Conservation (phyloP, 2,888 invertebrate species). For the Archaeoteleia sp. region DNA sequence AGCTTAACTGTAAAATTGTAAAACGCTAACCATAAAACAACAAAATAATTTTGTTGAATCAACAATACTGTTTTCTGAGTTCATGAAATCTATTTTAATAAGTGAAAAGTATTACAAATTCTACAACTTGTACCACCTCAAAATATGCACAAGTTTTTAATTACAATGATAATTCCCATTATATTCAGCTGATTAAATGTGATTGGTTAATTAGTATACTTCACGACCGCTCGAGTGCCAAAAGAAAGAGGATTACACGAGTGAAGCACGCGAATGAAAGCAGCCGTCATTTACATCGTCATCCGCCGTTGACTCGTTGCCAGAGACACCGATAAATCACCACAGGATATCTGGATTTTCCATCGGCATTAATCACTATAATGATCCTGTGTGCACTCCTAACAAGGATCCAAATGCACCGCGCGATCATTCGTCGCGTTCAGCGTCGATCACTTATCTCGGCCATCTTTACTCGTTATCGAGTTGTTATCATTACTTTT, state of each 20-base stretch:
- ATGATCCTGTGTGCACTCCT: constrained; percentile 66
- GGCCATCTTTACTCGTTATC: constrained; percentile 65
- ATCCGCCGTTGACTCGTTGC: constrained; percentile 63
- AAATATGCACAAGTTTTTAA: constrained; percentile 49
- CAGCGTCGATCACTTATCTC: constrained; percentile 62
- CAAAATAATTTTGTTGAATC: no score
- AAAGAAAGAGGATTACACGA: constrained; percentile 33
- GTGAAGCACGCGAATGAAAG: constrained; percentile 43
- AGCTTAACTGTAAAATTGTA: no score
- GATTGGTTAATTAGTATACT: constrained; percentile 40
- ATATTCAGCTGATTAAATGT: constrained; percentile 31
- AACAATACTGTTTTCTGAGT: no score
- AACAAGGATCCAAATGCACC: constrained; percentile 69
- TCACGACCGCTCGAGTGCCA: constrained; percentile 30
- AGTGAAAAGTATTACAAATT: no score
- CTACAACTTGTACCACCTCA: no score
- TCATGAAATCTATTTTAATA: no score
- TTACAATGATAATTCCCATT: constrained; percentile 18
- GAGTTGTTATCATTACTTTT: constrained; percentile 64
- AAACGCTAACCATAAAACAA: no score
- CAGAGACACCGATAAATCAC: constrained; percentile 74
- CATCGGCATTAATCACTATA: constrained; percentile 75
- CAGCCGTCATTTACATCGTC: constrained; percentile 67
- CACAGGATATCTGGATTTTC: constrained; percentile 65
- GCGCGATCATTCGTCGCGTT: constrained; percentile 55